Evolutionary conservation across 2,888 invertebrate genomes (phyloP), one percentile per base, ranked within the genome.

Genomic region (Epinotia brunnichana): DNA sequence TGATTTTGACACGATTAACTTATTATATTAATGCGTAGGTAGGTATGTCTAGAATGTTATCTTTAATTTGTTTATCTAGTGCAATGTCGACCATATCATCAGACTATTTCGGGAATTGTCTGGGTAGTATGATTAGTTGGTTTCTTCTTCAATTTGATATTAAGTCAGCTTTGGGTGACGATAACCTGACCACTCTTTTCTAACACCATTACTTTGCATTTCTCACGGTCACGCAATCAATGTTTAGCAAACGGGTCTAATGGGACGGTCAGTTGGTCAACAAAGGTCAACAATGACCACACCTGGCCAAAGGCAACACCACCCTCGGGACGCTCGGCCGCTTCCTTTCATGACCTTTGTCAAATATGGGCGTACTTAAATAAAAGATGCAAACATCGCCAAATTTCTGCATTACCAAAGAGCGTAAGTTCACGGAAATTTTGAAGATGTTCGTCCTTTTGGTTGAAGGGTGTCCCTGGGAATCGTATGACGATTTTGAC

Each of bases 401-500:
- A 83, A 86, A 89, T 87, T 89, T 90, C 21, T 17, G 5, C 15
- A n/a, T 61, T 53, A 48, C 17, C 39, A 72, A 72, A 72, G 56
- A 48, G 54, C 66, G 24, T 61, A 67, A 21, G 44, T 35, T 44
- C 10, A 66, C 11, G 24, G 17, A 17, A 54, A 11, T 48, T 48
- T 3, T 39, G 3, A 39, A 62, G 56, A 15, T 44, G 48, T 62
- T 11, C 21, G 67, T 24, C 62, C 2, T 68, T 71, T 29, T 60
- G 17, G 54, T 54, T 9, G 5, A 0, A 19, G 53, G 17, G 84
- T 81, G 79, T 86, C 87, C 89, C 84, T 90, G 91, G 90, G 91
- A 91, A 91, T 82, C 77, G 77, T 83, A 88, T 91, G 90, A 90
- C 81, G 83, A 83, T 90, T 92, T 90, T 91, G 92, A 92, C 92